These are phyloP conservation scores for Cyprinella venusta DNA, from an alignment of 2,797 vertebrate species.

Conservation along the genomic window DNA sequence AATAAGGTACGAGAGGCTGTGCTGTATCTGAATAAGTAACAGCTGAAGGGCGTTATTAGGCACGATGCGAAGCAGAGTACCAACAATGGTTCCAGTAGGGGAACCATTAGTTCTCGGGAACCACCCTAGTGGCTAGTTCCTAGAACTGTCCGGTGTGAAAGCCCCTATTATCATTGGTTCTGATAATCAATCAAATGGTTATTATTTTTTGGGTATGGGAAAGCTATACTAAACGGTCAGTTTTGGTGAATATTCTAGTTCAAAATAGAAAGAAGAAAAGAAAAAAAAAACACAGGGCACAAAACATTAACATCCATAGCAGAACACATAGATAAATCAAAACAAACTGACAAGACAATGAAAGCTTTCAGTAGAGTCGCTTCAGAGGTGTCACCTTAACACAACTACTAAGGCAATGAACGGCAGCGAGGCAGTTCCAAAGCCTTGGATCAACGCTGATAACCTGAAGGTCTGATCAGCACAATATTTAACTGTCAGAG, in stretches of 20 bases:
- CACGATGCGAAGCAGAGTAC: no score
- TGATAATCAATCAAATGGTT: background rate
- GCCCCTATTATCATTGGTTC: background rate
- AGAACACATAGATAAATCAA: background rate
- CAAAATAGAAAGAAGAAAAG: background rate
- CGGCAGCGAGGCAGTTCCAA: background rate
- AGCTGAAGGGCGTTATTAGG: no score
- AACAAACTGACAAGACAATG: conserved; percentile 18
- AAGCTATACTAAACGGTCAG: background rate
- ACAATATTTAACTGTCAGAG: conserved; percentile 3
- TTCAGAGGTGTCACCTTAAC: conserved; percentile 14
- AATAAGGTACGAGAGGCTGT: no score
- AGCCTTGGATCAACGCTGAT: background rate
- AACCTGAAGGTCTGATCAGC: background rate
- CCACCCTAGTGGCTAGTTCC: no score
- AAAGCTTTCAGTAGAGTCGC: background rate
- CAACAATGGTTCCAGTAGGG: no score
- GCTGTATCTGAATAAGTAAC: no score
- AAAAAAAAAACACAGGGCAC: background rate
- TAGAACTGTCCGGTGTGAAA: no score
- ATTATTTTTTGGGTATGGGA: background rate
- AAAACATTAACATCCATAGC: background rate
- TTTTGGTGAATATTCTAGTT: conserved; percentile 15
- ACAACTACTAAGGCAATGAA: background rate
- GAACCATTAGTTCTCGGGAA: no score